phyloP scores from a whole-genome alignment of 1,140 invertebrate species.

The Drosophila kikkawai region DNA sequence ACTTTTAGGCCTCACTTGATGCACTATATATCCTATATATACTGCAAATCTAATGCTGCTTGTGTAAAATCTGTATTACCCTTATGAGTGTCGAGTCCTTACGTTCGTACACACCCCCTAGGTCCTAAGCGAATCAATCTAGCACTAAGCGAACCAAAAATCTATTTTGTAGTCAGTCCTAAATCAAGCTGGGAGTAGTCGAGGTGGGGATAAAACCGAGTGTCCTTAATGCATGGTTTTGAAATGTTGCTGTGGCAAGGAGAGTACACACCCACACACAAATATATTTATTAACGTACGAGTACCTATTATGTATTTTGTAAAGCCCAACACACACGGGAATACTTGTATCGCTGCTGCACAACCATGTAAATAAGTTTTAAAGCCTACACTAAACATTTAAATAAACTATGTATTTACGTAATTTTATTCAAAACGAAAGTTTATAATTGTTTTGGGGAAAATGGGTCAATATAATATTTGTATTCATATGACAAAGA shows the following conservation, averaged over 20 bases:
- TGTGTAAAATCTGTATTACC: conserved; percentile 59
- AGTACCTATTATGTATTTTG: conserved; percentile 67
- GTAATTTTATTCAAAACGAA: conserved; percentile 46
- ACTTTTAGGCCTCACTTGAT: conserved; percentile 20
- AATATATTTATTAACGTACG: conserved; percentile 54
- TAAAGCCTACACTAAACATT: conserved; percentile 60
- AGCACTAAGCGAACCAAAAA: conserved; percentile 71
- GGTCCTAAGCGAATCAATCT: conserved; percentile 63
- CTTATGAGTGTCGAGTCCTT: conserved; percentile 43
- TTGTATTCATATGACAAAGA: too few relatives aligned
- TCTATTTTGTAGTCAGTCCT: conserved; percentile 55
- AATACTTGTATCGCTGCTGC: conserved; percentile 67
- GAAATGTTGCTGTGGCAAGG: conserved; percentile 55
- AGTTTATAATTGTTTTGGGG: not conserved
- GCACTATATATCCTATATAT: not conserved
- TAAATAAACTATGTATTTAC: conserved; percentile 72
- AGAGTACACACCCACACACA: conserved; percentile 31
- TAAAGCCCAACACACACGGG: conserved; percentile 57
- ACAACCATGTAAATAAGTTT: conserved; percentile 81
- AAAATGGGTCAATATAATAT: too few relatives aligned
- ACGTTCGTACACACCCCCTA: conserved; percentile 41
- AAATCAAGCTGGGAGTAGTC: conserved; percentile 22
- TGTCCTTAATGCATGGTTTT: conserved; percentile 73
- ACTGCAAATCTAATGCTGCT: conserved; percentile 53
- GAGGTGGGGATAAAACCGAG: conserved; percentile 43